phyloP scores from a whole-genome alignment of 37 sponge, comb jelly and placozoan species.

The Ianthella basta region DNA sequence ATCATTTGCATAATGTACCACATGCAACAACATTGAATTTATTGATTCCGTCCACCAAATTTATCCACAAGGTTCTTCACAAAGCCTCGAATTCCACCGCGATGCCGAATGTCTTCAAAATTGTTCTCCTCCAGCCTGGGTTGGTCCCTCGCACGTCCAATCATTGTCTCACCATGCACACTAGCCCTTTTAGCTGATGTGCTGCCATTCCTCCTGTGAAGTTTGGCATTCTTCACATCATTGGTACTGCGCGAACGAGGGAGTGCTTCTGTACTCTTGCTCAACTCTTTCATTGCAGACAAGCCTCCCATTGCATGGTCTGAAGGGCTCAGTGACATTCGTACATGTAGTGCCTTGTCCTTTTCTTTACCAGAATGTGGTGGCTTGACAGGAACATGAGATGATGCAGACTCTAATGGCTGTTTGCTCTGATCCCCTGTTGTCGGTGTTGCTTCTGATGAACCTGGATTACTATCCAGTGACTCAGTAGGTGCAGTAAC shows the following conservation, averaged over 20 bases:
- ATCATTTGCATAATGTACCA: too few relatives aligned
- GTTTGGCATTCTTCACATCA: neutral
- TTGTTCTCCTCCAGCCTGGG: neutral
- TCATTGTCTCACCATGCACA: neutral
- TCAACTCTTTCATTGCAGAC: neutral
- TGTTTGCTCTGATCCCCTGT: neutral
- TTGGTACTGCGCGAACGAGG: neutral
- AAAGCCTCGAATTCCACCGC: constrained; percentile 11
- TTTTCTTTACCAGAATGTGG: neutral
- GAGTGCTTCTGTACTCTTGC: constrained; percentile 9
- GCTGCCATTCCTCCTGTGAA: neutral
- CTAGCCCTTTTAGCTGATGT: neutral
- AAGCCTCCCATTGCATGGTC: neutral
- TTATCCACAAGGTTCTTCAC: constrained; percentile 21
- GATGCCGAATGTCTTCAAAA: constrained; percentile 7
- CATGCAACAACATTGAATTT: too few relatives aligned
- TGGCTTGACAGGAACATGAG: neutral
- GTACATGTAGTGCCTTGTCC: neutral
- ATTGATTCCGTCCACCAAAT: neutral
- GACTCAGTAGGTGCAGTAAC: neutral
- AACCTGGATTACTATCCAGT: neutral
- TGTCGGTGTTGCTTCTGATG: neutral
- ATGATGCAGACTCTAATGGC: neutral
- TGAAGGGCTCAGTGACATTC: neutral
- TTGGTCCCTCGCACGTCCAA: neutral